Evolutionary conservation across 2,888 invertebrate genomes (phyloP), one percentile per base, ranked within the genome.

Genomic region (Trissolcus japonicus): DNA sequence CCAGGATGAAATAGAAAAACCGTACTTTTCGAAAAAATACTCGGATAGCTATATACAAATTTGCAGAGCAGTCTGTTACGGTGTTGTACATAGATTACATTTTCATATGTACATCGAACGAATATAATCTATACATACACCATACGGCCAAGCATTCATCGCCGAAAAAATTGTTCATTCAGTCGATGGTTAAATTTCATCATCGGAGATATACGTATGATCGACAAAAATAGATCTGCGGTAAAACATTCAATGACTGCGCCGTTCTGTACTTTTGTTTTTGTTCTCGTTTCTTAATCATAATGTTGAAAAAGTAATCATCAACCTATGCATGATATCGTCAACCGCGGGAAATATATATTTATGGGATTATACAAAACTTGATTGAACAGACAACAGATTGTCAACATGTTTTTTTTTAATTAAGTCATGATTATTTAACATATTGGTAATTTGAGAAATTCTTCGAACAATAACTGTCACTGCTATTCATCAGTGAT

Each of bases 1-100:
- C 66, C 25, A 50, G 55, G 74, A 57, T 69, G 63, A 80, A 78
- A 82, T 82, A 82, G 80, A 81, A 84, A 81, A 82, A 78, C 72
- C 25, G 25, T 54, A 19, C 75, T 77, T 78, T 57, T 51, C 60
- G 60, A 65, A 80, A 79, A 81, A 81, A 81, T 81, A 80, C 74
- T 59, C 68, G 35, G 68, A 68, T 71, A 76, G 73, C 61, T 81
- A 81, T 79, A 57, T 80, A 80, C 79, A 80, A 53, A 72, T 73
- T 60, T 57, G 75, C 60, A 73, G 17, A 40, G 50, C 25, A 41
- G 55, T 66, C 72, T 78, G 29, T 48, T 63, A 19, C 67, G 73
- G 50, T 76, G 57, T 51, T 77, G 48, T 61, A 35, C n/a, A 3
- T 25, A 35, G n/a, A 46, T 46, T 46, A 46, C 16, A 46, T 13